Evolutionary conservation across 2,888 invertebrate genomes (phyloP), one percentile per base, ranked within the genome.

Genomic region (Aporophyla nigra): DNA sequence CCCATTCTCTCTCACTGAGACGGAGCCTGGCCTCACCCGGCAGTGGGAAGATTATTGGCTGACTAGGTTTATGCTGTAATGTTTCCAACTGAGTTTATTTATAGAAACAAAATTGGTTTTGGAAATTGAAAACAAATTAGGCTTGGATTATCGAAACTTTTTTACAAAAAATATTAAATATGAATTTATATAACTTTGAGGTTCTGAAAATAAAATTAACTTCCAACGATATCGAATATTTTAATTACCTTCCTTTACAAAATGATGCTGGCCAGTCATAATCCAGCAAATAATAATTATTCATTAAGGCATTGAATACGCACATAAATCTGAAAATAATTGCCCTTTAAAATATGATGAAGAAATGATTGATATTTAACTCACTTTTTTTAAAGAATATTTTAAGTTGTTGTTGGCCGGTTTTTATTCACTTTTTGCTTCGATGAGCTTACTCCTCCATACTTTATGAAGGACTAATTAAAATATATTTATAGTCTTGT

Each of bases 211-310:
- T 16, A 10, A 77, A 72, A 72, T 56, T 63, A 33, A 73, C 56
- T 80, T 80, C 33, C 33, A 79, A 72, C 6, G 56, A 46, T 53
- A 58, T 59, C 49, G 24, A 49, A 63, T 3, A 27, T 75, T 63
- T 58, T 80, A 73, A 53, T 65, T 58, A 51, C 24, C 12, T 19
- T 27, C 40, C 56, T 53, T 58, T 58, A 33, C 24, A 56, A 58
- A 58, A 58, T 54, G 3, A 27, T 33, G 7, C 46, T 72, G 40
- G 24, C 12, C 19, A 62, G 9, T 0, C n/a, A 21, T 40, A 54
- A 43, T n/a, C 33, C 24, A 27, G 24, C 6, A 19, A 70, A 70
- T 56, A 70, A 70, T 56, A 49, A 33, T 40, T 62, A 61, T 62
- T 74, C 21, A 54, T 54, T 61, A 53, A 43, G 24, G 19, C 40